A percentile compares a stretch with the other conserved stretches of the same genome.
Evolutionary conservation across 1,140 invertebrate species (phyloP).

Genomic region (Steinernema khuongi): DNA sequence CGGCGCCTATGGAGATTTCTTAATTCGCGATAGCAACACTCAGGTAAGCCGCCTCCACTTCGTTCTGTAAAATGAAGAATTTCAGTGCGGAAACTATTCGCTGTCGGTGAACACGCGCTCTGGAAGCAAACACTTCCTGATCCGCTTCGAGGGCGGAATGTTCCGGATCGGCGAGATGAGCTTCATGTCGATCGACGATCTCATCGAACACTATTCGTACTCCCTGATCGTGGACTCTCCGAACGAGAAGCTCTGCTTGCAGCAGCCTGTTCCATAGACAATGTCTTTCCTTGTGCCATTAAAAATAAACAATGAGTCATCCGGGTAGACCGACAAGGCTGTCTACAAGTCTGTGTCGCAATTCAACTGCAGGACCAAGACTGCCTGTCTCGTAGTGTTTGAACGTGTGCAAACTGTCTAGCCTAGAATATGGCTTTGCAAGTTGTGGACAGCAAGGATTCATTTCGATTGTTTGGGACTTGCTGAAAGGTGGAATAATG

Average conservation of each 20-base stretch:
- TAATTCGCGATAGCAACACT: constrained; percentile 95
- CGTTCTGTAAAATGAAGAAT: no score
- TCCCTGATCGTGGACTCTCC: constrained; percentile 82
- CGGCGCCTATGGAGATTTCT: constrained; percentile 92
- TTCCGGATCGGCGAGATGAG: constrained; percentile 83
- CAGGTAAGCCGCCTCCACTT: constrained; percentile 71
- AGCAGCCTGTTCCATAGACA: background rate
- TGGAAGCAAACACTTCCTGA: constrained; percentile 96
- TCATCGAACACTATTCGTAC: constrained; percentile 95
- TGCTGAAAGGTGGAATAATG: background rate
- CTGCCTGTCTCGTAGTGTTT: no score
- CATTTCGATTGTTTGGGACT: no score
- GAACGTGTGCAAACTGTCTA: no score
- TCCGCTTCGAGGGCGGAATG: constrained; percentile 86
- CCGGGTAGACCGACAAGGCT: no score
- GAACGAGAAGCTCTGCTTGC: constrained; percentile 39
- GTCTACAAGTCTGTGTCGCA: no score
- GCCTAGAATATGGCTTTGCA: no score
- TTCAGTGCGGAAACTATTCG: constrained; percentile 91
- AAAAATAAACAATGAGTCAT: no score
- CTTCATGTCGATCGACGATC: constrained; percentile 87
- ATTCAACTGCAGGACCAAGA: no score
- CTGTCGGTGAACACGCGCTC: constrained; percentile 93
- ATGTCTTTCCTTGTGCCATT: background rate
- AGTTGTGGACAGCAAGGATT: no score